Evolutionary conservation across 2,113 vertebrate genomes (phyloP), one percentile per base, ranked within the genome.

Genomic region (Catharus bicknelli): DNA sequence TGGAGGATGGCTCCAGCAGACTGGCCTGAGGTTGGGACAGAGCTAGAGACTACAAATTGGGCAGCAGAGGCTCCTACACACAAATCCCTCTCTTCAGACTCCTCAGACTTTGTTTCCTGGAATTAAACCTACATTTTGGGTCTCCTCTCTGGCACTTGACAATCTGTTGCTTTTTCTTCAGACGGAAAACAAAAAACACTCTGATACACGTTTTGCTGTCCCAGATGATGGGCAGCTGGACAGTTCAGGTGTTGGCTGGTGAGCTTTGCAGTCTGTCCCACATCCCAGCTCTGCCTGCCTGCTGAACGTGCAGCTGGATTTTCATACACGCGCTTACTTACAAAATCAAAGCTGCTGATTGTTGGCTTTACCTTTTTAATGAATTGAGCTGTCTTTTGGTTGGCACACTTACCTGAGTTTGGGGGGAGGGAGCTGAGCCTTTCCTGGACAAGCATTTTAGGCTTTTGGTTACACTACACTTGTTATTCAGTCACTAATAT

Each of bases 141-240:
- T 64, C 17, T 73, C 22, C 1, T 3, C n/a, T 38, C 16, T 47
- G 72, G 48, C 18, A 27, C 17, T 16, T 30, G n/a, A 48, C 34
- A 79, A 26, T 10, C 32, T 55, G 40, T 22, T 0, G 0, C 9
- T 77, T 42, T 9, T 76, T 45, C 19, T 88, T 77, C n/a, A 57
- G 36, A 67, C 11, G 30, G 55, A 38, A 58, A 57, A 70, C 9
- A n/a, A 48, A 38, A 27, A 5, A 8, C 8, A 5, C 22, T 21
- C 21, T 0, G 0, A 2, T 11, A 16, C 0, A 4, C 1, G 5
- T 51, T 72, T 63, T 2, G 1, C 50, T 36, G 11, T 15, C 13
- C 19, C 27, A 23, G 58, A 27, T 55, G 63, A 38, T 1, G 34
- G 29, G 53, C 42, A 53, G 30, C 6, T 4, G 51, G 17, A 20